A percentile compares a stretch with the other conserved stretches of the same genome.
These are phyloP conservation scores for Avahi laniger DNA, from an alignment of 2,797 vertebrate species.

Conservation along the genomic window DNA sequence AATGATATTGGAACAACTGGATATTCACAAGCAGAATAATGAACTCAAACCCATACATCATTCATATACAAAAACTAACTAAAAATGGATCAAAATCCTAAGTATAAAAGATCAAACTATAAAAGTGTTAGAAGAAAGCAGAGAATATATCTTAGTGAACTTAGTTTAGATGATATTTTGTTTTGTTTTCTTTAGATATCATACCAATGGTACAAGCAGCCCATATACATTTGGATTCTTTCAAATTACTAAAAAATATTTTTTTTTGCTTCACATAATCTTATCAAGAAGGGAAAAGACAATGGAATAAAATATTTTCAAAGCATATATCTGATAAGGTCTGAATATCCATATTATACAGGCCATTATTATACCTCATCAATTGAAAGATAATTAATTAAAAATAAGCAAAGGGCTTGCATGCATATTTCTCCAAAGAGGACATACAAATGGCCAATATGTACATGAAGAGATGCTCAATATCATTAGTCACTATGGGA, in stretches of 20 bases:
- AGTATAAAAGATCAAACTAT: neutral
- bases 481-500: neutral
- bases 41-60: neutral
- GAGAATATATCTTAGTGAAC: neutral
- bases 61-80: neutral
- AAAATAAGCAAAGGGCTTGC: neutral
- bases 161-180: neutral
- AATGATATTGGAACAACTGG: neutral
- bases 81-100: neutral
- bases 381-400: neutral
- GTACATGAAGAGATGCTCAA: neutral
- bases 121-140: neutral
- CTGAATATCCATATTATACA: neutral
- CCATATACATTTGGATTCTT: neutral
- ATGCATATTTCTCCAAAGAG: neutral
- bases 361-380: neutral
- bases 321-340: neutral
- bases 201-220: neutral
- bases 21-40: neutral
- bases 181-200: neutral
- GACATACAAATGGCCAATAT: neutral
- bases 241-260: neutral
- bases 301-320: neutral
- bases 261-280: neutral
- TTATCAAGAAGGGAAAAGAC: too few relatives aligned